Percentiles rank a stretch among this genome's conserved stretches.
Evolutionary conservation across 2,113 vertebrate species (phyloP).

Genomic region (Hippolais icterina): DNA sequence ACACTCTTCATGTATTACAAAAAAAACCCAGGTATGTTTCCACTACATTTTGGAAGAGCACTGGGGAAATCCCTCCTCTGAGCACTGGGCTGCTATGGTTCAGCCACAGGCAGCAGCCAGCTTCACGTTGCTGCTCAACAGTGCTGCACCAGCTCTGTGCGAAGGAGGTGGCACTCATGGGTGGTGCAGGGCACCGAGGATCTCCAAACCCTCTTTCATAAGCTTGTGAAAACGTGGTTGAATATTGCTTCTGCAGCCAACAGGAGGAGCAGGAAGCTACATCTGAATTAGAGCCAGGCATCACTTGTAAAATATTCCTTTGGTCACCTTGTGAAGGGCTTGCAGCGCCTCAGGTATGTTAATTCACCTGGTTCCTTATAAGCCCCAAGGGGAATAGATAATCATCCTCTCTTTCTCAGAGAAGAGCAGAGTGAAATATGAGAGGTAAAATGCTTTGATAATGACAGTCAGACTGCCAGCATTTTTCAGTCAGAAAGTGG

Average conservation of each 20-base stretch:
- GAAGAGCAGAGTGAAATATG: neutral
- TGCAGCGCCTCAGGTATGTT: neutral
- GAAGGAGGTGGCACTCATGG: fast-evolving
- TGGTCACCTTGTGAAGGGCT: fast-evolving
- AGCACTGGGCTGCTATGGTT: neutral
- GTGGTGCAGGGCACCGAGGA: neutral
- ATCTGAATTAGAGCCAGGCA: neutral
- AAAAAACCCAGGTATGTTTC: neutral
- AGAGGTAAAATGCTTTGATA: neutral
- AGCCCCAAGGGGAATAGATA: neutral
- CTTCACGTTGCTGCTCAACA: neutral
- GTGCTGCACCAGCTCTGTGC: neutral
- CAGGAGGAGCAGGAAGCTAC: neutral
- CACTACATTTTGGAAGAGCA: neutral
- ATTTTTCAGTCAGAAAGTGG: neutral
- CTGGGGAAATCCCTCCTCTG: neutral
- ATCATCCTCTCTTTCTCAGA: fast-evolving
- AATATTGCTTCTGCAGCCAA: neutral
- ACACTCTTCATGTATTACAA: neutral
- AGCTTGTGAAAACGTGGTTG: neutral
- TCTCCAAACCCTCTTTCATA: neutral
- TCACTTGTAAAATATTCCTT: neutral
- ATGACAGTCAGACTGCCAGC: neutral
- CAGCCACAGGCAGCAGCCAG: neutral
- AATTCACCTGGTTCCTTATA: neutral